A percentile compares a stretch with the other conserved stretches of the same genome.
Conservation (phyloP, 2,888 invertebrate genomes). For the Meliscaeva auricollis region DNA sequence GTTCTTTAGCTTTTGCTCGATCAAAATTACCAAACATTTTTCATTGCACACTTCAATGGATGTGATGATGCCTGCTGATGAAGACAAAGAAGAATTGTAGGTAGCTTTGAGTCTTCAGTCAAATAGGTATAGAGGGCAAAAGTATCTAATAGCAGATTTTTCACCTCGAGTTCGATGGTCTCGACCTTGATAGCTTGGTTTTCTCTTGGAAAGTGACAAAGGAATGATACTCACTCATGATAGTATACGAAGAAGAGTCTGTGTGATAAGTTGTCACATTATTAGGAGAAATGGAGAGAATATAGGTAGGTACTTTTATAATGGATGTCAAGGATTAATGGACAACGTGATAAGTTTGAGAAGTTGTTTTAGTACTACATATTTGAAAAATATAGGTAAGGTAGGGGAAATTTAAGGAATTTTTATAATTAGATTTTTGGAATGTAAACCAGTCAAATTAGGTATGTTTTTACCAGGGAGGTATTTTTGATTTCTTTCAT, state of each 20-base stretch:
- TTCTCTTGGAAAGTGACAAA: slow-evolving; percentile 39
- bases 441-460: too few species aligned
- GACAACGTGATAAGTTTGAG: slow-evolving; percentile 73
- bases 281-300: slow-evolving; percentile 5
- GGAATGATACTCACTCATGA: slow-evolving; percentile 29
- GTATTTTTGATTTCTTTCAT: too few species aligned
- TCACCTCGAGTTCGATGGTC: slow-evolving; percentile 70
- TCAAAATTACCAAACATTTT: slow-evolving; percentile 72
- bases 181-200: slow-evolving; percentile 59
- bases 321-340: slow-evolving; percentile 74
- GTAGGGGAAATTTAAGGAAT: too few species aligned
- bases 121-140: slow-evolving; percentile 3
- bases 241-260: slow-evolving; percentile 46
- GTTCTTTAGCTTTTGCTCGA: slow-evolving; percentile 54
- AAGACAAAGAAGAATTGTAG: slow-evolving; percentile 35
- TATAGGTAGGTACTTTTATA: slow-evolving; percentile 41
- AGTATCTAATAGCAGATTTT: slow-evolving; percentile 56
- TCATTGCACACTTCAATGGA: slow-evolving; percentile 68
- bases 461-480: too few species aligned
- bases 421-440: too few species aligned
- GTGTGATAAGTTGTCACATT: slow-evolving; percentile 73
- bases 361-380: slow-evolving; percentile 67
- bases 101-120: not conserved
- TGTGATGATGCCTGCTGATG: slow-evolving; percentile 41
- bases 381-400: slow-evolving; percentile 55